Evolutionary conservation across 2,797 vertebrate species (phyloP), one percentile per base, ranked within the genome.

Genomic region (Crypturellus tataupa): DNA sequence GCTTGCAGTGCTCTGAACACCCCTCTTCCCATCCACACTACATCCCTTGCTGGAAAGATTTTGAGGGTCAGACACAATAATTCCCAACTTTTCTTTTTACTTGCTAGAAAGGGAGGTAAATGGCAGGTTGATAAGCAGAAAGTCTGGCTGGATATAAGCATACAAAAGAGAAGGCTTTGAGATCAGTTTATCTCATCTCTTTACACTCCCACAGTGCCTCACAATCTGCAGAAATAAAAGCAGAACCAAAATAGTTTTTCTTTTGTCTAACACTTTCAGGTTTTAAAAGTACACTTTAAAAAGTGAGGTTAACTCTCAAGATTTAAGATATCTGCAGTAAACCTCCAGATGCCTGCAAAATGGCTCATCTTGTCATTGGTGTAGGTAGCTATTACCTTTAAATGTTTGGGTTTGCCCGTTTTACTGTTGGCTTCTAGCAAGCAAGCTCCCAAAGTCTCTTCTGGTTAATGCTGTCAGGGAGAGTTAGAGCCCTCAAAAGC

Each of bases 191-290:
- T 93, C 80, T 94, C 92, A 93, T 82, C 90, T 91, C 62, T 71
- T 20, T 90, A 2, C 0, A 2, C 47, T 90, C 35, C 59, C 46
- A 67, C 42, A 44, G 10, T 39, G n/a, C 69, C 73, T 89, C 77
- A 86, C 60, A 91, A 90, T 83, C 35, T 23, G n/a, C 15, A 73
- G 85, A 83, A 94, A 94, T 92, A 84, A 91, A 87, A 78, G 46
- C 33, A 55, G 55, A 92, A 91, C 5, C 18, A 84, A 80, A 75
- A 75, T 23, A 82, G n/a, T 64, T 29, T 37, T 27, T 19, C 53
- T 84, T 90, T 87, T 94, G 56, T 60, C 46, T 72, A 75, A 49
- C 1, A 8, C n/a, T 68, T 14, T 72, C 0, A 0, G 5, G 5
- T 12, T 90, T 93, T 84, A 71, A 88, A 92, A 92, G 68, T 25